These are phyloP conservation scores for Frieseomelitta varia DNA, from an alignment of 1,140 invertebrate species.

Conservation along the genomic window DNA sequence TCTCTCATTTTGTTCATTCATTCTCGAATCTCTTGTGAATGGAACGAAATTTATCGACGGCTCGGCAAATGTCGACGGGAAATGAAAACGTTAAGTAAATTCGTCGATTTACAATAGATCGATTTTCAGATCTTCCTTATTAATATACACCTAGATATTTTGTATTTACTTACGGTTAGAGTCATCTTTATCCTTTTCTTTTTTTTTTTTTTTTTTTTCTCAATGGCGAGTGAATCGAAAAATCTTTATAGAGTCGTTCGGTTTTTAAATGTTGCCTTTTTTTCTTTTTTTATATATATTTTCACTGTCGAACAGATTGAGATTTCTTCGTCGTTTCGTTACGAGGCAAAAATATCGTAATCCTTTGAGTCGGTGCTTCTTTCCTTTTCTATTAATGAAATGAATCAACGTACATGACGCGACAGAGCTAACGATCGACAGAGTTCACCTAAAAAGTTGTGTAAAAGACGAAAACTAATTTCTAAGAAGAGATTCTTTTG, in stretches of 20 bases:
- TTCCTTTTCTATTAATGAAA: neutral
- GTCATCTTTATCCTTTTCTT: neutral
- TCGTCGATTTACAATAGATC: constrained; percentile 67
- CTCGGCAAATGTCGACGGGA: constrained; percentile 43
- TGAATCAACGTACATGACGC: neutral
- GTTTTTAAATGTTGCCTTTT: constrained; percentile 12
- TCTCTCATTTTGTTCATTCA: neutral
- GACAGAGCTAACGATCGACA: constrained; percentile 1
- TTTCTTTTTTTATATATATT: neutral
- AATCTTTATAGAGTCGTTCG: constrained; percentile 65
- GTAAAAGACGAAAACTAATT: constrained; percentile 9
- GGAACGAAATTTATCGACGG: constrained; percentile 37
- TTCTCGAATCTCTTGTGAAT: neutral
- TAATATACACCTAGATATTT: constrained; percentile 56
- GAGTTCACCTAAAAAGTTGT: constrained; percentile 7
- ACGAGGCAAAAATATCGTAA: constrained; percentile 24
- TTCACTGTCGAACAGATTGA: constrained; percentile 52
- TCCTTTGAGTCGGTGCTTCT: neutral
- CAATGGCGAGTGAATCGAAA: constrained; percentile 68
- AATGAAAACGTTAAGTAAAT: constrained; percentile 43
- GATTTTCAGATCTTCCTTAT: constrained; percentile 56
- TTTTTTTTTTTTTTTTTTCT: constrained; percentile 19
- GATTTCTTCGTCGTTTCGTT: constrained; percentile 37
- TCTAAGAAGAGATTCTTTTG: neutral
- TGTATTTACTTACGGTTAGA: constrained; percentile 42